Evolutionary conservation across 2,888 invertebrate species (phyloP).

Genomic region (Tachina lurida): DNA sequence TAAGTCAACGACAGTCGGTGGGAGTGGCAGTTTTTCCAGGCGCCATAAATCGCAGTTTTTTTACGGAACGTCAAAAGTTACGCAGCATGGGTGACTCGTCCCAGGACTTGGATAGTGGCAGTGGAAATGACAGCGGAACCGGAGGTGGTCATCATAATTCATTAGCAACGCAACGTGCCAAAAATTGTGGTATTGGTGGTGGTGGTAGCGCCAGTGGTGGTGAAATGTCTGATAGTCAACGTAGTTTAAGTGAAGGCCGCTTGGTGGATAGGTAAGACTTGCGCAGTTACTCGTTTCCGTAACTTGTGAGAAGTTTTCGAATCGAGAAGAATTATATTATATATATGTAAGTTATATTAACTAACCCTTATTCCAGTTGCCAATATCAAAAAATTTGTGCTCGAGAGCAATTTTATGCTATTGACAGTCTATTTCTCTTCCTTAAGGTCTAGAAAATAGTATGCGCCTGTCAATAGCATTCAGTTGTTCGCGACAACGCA

Average conservation of each 20-base stretch:
- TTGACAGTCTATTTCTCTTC: too few relatives aligned
- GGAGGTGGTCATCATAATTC: constrained; percentile 71
- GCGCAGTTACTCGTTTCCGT: too few relatives aligned
- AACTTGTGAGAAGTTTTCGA: too few relatives aligned
- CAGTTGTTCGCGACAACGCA: too few relatives aligned
- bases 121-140: constrained; percentile 71
- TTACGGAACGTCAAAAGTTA: constrained; percentile 76
- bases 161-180: constrained; percentile 57
- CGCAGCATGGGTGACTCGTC: constrained; percentile 79
- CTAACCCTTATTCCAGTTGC: too few relatives aligned
- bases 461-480: too few relatives aligned
- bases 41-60: constrained; percentile 75
- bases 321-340: too few relatives aligned
- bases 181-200: constrained; percentile 62
- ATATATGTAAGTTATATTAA: too few relatives aligned
- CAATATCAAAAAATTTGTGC: too few relatives aligned
- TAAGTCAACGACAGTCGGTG: constrained; percentile 75
- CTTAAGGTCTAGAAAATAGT: too few relatives aligned
- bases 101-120: constrained; percentile 77
- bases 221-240: constrained; percentile 82
- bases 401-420: too few relatives aligned
- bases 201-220: constrained; percentile 70
- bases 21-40: constrained; percentile 78
- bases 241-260: constrained; percentile 82
- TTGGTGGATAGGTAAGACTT: constrained; percentile 80